These are phyloP conservation scores for Eulimnadia texana DNA, from an alignment of 1,140 invertebrate species.

Conservation along the genomic window DNA sequence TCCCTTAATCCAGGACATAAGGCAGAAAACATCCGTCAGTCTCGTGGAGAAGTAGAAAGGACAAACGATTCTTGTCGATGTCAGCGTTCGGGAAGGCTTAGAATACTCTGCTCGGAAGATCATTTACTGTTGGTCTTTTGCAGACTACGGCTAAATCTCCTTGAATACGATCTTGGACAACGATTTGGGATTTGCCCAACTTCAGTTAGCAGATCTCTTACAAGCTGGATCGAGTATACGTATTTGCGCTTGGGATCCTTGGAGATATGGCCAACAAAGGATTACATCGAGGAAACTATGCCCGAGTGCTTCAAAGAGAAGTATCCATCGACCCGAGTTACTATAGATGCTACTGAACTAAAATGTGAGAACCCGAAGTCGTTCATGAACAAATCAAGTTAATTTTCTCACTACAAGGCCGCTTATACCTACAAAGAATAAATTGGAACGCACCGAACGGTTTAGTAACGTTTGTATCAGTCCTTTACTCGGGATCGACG, in stretches of 20 bases:
- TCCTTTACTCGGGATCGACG: not conserved
- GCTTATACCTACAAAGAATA: slow-evolving; percentile 1
- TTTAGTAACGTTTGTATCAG: slow-evolving; percentile 2
- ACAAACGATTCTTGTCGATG: too few relatives aligned
- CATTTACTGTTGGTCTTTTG: slow-evolving; percentile 4
- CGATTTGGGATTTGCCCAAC: slow-evolving; percentile 1
- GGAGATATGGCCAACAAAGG: slow-evolving; percentile 4
- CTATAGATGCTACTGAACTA: not conserved
- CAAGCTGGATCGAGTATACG: not conserved
- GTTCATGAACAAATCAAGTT: not conserved
- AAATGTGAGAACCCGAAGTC: not conserved
- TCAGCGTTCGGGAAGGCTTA: too few relatives aligned
- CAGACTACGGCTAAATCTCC: not conserved
- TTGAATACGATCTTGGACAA: not conserved
- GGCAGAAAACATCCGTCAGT: too few relatives aligned
- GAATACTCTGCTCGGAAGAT: too few relatives aligned
- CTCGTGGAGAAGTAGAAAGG: too few relatives aligned
- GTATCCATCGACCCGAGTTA: not conserved
- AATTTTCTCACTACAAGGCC: not conserved
- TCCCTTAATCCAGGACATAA: too few relatives aligned
- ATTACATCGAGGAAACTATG: slow-evolving; percentile 3
- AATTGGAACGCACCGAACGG: slow-evolving; percentile 3
- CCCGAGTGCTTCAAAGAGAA: not conserved
- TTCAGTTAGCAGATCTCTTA: slow-evolving; percentile 1
- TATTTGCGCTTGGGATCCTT: slow-evolving; percentile 1